Evolutionary conservation across 2,797 vertebrate genomes (phyloP).

Genomic region (Hyperoplus immaculatus): DNA sequence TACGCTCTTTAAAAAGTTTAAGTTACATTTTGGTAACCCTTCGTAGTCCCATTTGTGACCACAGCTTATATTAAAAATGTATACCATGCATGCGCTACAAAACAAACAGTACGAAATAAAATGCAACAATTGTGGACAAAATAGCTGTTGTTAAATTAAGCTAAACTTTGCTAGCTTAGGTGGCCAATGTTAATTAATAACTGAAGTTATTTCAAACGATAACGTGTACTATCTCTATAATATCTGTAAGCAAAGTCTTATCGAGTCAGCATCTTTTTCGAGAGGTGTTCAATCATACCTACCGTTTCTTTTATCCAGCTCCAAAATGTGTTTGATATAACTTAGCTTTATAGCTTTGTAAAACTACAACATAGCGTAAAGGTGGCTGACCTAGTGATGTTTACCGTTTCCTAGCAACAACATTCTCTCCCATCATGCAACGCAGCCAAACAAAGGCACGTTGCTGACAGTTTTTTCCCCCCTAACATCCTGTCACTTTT

Average conservation of each 20-base stretch:
- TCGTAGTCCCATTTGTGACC: not conserved
- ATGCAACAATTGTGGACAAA: not conserved
- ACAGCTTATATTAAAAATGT: not conserved
- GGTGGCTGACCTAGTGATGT: not conserved
- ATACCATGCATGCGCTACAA: not conserved
- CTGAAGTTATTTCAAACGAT: not conserved
- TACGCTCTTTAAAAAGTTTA: not conserved
- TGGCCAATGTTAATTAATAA: not conserved
- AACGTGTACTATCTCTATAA: not conserved
- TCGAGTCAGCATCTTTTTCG: not conserved
- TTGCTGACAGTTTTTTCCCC: not conserved
- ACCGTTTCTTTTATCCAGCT: not conserved
- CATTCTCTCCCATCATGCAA: conserved; percentile 35
- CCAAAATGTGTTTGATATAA: too few relatives aligned
- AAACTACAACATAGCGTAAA: not conserved
- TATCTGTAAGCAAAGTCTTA: not conserved
- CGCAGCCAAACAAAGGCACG: conserved; percentile 28
- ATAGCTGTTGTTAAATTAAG: not conserved
- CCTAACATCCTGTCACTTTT: rapidly evolving
- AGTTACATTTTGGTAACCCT: not conserved
- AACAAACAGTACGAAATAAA: not conserved
- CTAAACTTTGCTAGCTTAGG: not conserved
- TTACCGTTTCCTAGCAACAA: conserved; percentile 65
- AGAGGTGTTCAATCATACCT: not conserved
- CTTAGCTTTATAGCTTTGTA: not conserved